These are phyloP conservation scores for Agriopis marginaria DNA, from an alignment of 2,888 invertebrate species.

Conservation along the genomic window DNA sequence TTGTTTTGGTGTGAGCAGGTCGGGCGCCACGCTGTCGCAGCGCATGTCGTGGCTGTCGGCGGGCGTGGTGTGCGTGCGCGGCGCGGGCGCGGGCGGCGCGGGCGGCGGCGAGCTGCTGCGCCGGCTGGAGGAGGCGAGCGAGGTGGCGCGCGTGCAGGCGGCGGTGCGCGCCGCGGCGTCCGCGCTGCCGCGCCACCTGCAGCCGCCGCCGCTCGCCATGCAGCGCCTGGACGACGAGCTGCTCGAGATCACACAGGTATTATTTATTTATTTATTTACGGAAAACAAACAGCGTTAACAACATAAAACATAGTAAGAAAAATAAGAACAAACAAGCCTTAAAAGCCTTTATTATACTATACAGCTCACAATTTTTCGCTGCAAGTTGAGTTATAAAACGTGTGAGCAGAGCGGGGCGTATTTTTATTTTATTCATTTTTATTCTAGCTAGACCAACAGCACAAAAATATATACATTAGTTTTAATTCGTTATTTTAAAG, in stretches of 20 bases:
- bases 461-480: too few relatives aligned
- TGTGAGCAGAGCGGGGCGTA: too few relatives aligned
- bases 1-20: conserved; percentile 75
- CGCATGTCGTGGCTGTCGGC: conserved; percentile 96
- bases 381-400: too few relatives aligned
- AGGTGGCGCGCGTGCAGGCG: conserved; percentile 95
- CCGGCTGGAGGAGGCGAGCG: conserved; percentile 96
- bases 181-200: conserved; percentile 80
- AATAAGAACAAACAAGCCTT: too few relatives aligned
- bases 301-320: too few relatives aligned
- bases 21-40: conserved; percentile 91
- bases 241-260: conserved; percentile 95
- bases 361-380: too few relatives aligned
- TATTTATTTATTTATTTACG: too few relatives aligned
- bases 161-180: conserved; percentile 84
- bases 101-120: conserved; percentile 92
- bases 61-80: conserved; percentile 98
- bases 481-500: too few relatives aligned
- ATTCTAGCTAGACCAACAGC: too few relatives aligned
- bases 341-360: not conserved
- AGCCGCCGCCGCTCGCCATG: conserved; percentile 89
- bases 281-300: too few relatives aligned
- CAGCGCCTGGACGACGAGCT: conserved; percentile 92
- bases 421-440: too few relatives aligned
- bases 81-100: conserved; percentile 88